Base-by-base conservation (phyloP, 1,140 invertebrate genomes). In the Drosophila tropicalis region DNA sequence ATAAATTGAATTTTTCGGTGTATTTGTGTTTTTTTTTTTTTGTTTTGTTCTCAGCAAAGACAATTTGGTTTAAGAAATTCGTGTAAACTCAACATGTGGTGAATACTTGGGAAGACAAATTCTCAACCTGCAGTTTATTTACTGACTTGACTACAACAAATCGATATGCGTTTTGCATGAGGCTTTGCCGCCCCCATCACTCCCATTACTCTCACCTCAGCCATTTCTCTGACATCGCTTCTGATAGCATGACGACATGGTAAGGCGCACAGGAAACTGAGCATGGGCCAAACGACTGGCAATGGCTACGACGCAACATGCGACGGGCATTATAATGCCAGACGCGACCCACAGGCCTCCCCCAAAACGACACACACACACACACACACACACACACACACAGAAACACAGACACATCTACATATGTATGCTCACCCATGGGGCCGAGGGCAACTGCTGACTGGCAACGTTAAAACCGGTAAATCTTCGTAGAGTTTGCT, bases 401-500 rank as follows among this genome's bases (percentile, higher is more conserved):
- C 22, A 25, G 3, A 25, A 25, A 47, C 34, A 36, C 54, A 66
- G 25, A 55, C 47, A 55, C 25, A 15, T 13, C 47, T 13, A 55
- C 29, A 19, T 17, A 17, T 29, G 32, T 25, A 44, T 44, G 47
- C 19, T 66, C 61, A 17, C 17, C 25, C 60, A 34, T 32, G 58
- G 57, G 58, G 62, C 63, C 62, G 54, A 65, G 68, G 57, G 63
- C 72, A 87, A 87, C 83, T 86, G 83, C 83, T 89, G 85, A 84
- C 84, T 90, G 80, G 80, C 85, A 90, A 84, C 71, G 85, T 84
- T 89, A 84, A 89, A 89, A 89, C 80, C 84, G 81, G 85, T 89
- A 89, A 89, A 89, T 89, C 84, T 90, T 89, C 85, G 81, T 89
- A 76, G 84, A 89, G 84, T 58, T 76, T 74, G 71, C 81, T 89